Base-by-base conservation (phyloP, 1,140 invertebrate genomes). In the Drosophila subobscura region DNA sequence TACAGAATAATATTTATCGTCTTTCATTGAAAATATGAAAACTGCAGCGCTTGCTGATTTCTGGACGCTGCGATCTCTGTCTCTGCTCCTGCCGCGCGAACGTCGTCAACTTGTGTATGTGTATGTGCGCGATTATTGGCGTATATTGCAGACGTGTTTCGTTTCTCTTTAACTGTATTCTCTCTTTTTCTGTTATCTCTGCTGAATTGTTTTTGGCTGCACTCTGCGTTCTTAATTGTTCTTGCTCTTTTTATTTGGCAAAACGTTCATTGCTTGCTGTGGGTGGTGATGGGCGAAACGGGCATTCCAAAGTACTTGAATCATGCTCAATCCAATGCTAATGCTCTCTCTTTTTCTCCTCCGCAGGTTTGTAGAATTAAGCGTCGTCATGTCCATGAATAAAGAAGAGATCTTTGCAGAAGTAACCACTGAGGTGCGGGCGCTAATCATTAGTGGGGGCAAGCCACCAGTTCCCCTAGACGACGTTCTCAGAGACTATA, bases 391-490 rank as follows among this genome's bases (percentile, higher is more conserved):
- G 77, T 4, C 42, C 23, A 20, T 8, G 23, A 40, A 66, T 0
- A 40, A 53, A n/a, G 12, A 56, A 10, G 60, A 76, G 7, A 47
- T 5, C 25, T 1, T 90, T 4, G 72, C 59, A 10, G 14, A 77
- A 27, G 23, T 84, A 7, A 59, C 27, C 27, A n/a, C 64, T 10
- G 77, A 91, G 37, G 53, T 91, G 7, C 86, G 88, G 50, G 79
- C 90, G 0, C 37, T 91, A 2, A 74, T 88, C 33, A 84, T 70
- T 12, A 37, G 42, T 90, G 88, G 14, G 52, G 55, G 10, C 6
- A 91, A 90, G 61, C 79, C 70, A 44, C 81, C 88, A 27, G 74
- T 77, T 33, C 52, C 47, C 40, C 49, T 91, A 47, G 8, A 25
- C 3, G 22, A 44, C 5, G 59, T 91, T 8, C 23, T 84, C 20